Evolutionary conservation across 1,140 invertebrate genomes (phyloP).

Genomic region (Spodoptera litura): DNA sequence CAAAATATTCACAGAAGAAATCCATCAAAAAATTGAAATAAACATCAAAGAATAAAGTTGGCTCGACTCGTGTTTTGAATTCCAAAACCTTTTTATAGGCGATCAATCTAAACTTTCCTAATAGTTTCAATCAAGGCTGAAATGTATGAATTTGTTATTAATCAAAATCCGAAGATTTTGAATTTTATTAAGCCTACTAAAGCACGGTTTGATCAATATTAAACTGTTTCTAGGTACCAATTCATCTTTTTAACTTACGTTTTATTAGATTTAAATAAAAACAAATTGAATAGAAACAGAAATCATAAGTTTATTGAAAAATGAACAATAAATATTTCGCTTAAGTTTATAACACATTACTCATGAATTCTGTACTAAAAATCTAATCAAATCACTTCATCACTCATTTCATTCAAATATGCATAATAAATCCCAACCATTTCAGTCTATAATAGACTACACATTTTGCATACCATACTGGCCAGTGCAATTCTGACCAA

Average conservation of each 20-base stretch:
- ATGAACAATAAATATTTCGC: too few relatives aligned
- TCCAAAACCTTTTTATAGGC: conserved; percentile 2
- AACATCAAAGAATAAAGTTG: conserved; percentile 32
- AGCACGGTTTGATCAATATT: not conserved
- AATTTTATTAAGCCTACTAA: not conserved
- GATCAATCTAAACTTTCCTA: conserved; percentile 37
- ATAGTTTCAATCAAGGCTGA: conserved; percentile 19
- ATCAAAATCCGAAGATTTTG: conserved; percentile 23
- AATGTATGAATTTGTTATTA: conserved; percentile 34
- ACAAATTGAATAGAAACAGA: too few relatives aligned
- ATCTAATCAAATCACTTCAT: too few relatives aligned
- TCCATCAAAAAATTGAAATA: conserved; percentile 29
- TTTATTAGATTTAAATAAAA: too few relatives aligned
- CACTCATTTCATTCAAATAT: not conserved
- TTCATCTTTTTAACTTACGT: too few relatives aligned
- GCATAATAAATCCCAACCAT: not conserved
- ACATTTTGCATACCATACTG: not conserved
- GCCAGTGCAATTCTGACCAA: not conserved
- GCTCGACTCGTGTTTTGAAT: conserved; percentile 16
- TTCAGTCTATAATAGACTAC: too few relatives aligned
- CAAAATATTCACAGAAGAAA: conserved; percentile 1
- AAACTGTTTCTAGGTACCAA: too few relatives aligned
- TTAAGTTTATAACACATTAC: too few relatives aligned
- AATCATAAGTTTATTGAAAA: too few relatives aligned
- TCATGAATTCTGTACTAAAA: too few relatives aligned